A percentile compares a stretch with the other conserved stretches of the same genome.
These are phyloP conservation scores for Gorsachius goisagi DNA, from an alignment of 2,113 vertebrate genomes.

Conservation along the genomic window DNA sequence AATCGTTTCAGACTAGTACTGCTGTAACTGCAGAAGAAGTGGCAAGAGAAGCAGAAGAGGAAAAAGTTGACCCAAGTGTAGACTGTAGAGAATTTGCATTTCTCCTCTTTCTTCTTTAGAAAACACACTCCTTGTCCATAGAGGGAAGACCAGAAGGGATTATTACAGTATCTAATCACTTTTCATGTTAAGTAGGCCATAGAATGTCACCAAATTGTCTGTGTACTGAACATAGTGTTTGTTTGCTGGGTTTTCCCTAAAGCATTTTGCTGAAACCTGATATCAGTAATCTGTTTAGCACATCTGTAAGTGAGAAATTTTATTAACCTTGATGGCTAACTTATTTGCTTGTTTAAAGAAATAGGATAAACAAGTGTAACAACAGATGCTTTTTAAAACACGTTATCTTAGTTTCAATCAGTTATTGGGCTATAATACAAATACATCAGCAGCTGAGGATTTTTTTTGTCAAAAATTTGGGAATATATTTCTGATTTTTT, in stretches of 20 bases:
- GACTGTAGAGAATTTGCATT: not conserved
- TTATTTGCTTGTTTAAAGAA: conserved; percentile 12
- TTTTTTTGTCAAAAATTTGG: not conserved
- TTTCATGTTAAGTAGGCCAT: not conserved
- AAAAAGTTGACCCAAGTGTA: not conserved
- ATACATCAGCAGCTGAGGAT: not conserved
- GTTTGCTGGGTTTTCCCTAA: not conserved
- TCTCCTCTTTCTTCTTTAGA: not conserved
- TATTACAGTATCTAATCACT: not conserved
- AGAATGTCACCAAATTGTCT: not conserved
- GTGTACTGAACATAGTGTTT: not conserved
- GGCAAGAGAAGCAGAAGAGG: not conserved
- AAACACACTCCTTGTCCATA: not conserved
- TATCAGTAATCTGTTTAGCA: not conserved
- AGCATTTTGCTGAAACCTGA: not conserved
- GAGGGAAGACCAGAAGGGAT: not conserved
- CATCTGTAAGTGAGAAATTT: conserved; percentile 21
- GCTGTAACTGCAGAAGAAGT: not conserved
- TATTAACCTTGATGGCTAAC: not conserved
- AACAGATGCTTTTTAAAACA: conserved; percentile 1
- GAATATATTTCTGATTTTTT: not conserved
- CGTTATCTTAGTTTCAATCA: not conserved
- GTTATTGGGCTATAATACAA: not conserved
- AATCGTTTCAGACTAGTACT: not conserved
- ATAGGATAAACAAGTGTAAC: not conserved